Evolutionary conservation across 2,888 invertebrate species (phyloP), one percentile per base, ranked within the genome.

Genomic region (Pelosia muscerda): DNA sequence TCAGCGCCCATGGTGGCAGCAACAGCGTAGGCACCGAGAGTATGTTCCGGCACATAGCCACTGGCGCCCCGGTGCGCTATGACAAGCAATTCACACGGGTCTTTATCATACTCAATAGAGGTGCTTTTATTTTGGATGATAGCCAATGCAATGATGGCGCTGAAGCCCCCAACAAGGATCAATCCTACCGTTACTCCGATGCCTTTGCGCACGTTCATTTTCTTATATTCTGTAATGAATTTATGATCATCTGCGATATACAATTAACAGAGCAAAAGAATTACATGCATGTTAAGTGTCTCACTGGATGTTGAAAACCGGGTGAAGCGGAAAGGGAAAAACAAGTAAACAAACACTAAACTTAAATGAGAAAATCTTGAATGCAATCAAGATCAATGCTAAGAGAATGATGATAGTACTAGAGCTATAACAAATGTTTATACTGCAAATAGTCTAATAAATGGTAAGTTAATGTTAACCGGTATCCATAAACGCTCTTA

Each of bases 1-100:
- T 95, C 94, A 2, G 93, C 85, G 5, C 93, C 94, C 92, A 94
- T 91, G 13, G 90, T 90, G 68, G 93, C 87, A 23, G 94, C 93
- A 2, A 94, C 86, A 5, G 94, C 90, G 71, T 94, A 94, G 2
- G 94, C 88, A 1, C 92, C 94, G 6, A 95, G 87, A 0, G 94
- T 95, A 69, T 95, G 94, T 74, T 95, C 94, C 0, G 94, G 94
- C 9, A 90, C 86, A 72, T 95, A 95, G 2, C 94, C 94, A 65
- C 94, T 93, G 26, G 94, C 90, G 0, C 94, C 94, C 9, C 94
- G 86, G 73, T 95, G 94, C 0, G 92, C 94, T 55, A 95, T 91
- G 2, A 93, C 84, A 9, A 91, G 72, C 0, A 92, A 93, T 25
- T 84, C 81, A 71, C 93, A 93, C 55, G 85, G 83, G 63, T 91